Base-by-base conservation (phyloP, 2,888 invertebrate genomes). In the Thumatha senex region DNA sequence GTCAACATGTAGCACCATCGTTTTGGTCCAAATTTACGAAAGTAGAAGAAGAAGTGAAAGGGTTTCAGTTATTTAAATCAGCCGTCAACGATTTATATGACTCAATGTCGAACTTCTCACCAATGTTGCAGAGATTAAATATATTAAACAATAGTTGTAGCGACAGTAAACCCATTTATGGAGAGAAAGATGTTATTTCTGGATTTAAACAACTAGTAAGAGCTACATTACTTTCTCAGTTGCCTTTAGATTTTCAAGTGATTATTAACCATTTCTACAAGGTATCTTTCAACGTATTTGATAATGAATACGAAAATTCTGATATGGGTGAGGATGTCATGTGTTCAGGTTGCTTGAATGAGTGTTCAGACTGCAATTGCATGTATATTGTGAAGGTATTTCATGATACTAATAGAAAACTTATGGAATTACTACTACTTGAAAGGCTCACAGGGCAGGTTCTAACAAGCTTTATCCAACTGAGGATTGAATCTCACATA, bases 381-480 rank as follows among this genome's bases (percentile, higher is more conserved):
- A 92, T 93, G 54, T 89, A 93, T 44, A 94, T 95, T 65, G 93
- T 95, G 4, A 92, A 94, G 69, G 93, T 94, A 48, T 97, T 97
- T 78, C 93, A 95, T 78, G 94, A 95, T 62, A 95, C 96, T 2
- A 98, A 98, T 77, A 93, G 93, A 80, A 95, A 94, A 80, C 85
- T 97, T n/a, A 93, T 95, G 65, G 94, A 96, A 74, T 86, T 98
- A 69, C 95, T 95, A 53, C 84, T 98, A 41, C 82, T 98, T 43
- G 98, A 98, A 79, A 93, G 96, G 66, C 84, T 98, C 33, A 95
- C 97, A 2, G 97, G 97, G 0, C 96, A 96, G 78, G 95, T 97
- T 0, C 89, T 98, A 9, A 97, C 97, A 1, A 93, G 94, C 53
- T 93, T 98, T 46, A 96, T 98, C 56, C 96, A 97, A 76, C 92